phyloP scores from a whole-genome alignment of 92 coral and sea anemone genomes.

The Bergia sp. region DNA sequence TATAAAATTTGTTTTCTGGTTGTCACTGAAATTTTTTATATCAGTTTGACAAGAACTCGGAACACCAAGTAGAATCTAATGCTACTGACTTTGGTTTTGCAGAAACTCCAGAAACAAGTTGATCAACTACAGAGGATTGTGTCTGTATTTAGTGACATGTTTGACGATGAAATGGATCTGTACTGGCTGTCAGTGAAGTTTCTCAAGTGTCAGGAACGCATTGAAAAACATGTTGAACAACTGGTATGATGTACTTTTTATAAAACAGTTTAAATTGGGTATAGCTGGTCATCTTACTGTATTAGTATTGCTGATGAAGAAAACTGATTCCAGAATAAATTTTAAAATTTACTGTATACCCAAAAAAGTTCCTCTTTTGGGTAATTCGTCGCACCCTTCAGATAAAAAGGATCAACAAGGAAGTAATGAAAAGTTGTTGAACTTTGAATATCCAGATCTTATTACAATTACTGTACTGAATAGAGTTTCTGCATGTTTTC shows the following conservation, averaged over 20 bases:
- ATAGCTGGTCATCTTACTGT: not conserved
- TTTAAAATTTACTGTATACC: not conserved
- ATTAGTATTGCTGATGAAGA: not conserved
- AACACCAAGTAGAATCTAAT: not conserved
- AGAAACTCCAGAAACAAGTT: constrained; percentile 71
- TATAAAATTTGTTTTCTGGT: too few species aligned
- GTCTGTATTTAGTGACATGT: constrained; percentile 83
- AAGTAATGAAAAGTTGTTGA: too few species aligned
- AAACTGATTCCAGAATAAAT: not conserved
- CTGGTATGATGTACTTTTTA: constrained; percentile 53
- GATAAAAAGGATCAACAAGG: too few species aligned
- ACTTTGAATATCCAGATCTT: too few species aligned
- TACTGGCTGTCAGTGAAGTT: constrained; percentile 87
- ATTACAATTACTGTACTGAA: too few species aligned
- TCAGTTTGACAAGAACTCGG: not conserved
- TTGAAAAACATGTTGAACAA: constrained; percentile 68
- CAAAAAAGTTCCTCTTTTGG: too few species aligned
- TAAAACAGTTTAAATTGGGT: not conserved
- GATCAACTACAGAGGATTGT: constrained; percentile 72
- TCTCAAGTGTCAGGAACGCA: constrained; percentile 77
- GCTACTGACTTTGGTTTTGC: not conserved
- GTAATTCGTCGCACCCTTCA: too few species aligned
- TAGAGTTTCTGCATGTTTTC: too few species aligned
- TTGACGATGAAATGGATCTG: constrained; percentile 84
- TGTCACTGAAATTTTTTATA: too few species aligned